A percentile compares a stretch with the other conserved stretches of the same genome.
These are phyloP conservation scores for Hesperia comma DNA, from an alignment of 2,888 invertebrate genomes.

Conservation along the genomic window DNA sequence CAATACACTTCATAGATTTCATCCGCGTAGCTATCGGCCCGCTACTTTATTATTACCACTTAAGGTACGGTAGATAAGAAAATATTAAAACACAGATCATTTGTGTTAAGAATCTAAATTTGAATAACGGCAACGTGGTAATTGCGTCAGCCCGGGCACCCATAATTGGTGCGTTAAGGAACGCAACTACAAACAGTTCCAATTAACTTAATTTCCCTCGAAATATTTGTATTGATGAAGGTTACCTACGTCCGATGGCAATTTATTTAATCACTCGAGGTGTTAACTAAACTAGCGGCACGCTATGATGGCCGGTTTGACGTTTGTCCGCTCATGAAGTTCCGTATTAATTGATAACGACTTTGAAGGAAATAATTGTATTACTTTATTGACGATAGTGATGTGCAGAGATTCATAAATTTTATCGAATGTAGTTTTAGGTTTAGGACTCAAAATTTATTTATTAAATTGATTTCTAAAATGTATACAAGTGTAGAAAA, in stretches of 20 bases:
- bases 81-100: conserved; percentile 12
- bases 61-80: neutral
- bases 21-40: neutral
- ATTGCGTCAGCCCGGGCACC: conserved; percentile 14
- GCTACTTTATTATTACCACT: neutral
- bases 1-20: too few species aligned
- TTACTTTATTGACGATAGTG: too few species aligned
- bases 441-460: too few species aligned
- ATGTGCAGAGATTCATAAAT: too few species aligned
- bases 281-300: too few species aligned
- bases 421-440: too few species aligned
- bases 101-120: conserved; percentile 26
- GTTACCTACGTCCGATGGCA: conserved; percentile 21
- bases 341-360: too few species aligned
- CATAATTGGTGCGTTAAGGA: conserved; percentile 28
- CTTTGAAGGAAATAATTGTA: too few species aligned
- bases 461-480: too few species aligned
- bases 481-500: too few species aligned
- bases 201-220: conserved; percentile 18
- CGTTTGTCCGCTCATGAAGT: too few species aligned
- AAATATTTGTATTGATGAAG: conserved; percentile 26
- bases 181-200: conserved; percentile 26
- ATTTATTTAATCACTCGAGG: conserved; percentile 16
- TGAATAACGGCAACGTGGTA: conserved; percentile 23
- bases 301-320: too few species aligned